phyloP scores from a whole-genome alignment of 2,113 vertebrate species.

The Ardeotis arabs region DNA sequence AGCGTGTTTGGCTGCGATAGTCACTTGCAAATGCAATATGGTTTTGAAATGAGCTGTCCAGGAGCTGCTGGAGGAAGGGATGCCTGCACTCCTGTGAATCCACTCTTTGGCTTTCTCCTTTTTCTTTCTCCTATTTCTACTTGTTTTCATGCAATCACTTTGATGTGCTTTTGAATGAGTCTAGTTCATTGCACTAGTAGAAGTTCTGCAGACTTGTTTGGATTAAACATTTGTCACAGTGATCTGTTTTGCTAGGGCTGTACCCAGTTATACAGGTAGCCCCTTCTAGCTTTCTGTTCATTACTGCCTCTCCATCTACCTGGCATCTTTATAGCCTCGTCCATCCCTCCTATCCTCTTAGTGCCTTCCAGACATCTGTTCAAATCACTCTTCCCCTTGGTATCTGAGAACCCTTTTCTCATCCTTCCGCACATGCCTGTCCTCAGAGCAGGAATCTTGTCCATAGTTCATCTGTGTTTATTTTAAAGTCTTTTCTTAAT shows the following conservation, averaged over 20 bases:
- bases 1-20: background rate
- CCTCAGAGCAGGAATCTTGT: conserved; percentile 16
- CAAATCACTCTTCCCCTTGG: background rate
- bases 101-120: background rate
- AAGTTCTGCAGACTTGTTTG: background rate
- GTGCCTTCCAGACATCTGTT: background rate
- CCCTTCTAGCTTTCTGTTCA: background rate
- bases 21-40: conserved; percentile 21
- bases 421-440: background rate
- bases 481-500: background rate
- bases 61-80: conserved; percentile 37
- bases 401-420: background rate
- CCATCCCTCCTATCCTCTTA: background rate
- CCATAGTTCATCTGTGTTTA: background rate
- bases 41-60: conserved; percentile 64
- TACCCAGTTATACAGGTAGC: background rate
- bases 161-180: background rate
- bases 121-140: background rate
- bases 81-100: background rate
- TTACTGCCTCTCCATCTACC: background rate
- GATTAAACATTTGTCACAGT: background rate
- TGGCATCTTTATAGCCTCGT: background rate
- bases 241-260: background rate
- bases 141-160: background rate
- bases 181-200: background rate